Evolutionary conservation across 1,140 invertebrate genomes (phyloP).

Genomic region (Microplitis mediator): DNA sequence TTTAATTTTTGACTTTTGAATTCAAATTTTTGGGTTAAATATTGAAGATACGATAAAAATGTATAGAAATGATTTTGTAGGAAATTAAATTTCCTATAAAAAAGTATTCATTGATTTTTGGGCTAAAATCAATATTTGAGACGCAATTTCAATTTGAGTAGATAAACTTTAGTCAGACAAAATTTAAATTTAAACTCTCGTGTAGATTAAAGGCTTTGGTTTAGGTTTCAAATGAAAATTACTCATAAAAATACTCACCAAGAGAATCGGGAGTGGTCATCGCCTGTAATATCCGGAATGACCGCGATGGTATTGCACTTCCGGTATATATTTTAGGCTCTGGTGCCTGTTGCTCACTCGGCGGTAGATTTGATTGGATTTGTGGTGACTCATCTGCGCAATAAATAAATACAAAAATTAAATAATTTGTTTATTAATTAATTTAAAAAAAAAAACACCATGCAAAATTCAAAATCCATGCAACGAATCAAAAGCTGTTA

Average conservation of each 20-base stretch:
- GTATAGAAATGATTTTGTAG: no score
- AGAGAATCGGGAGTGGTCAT: conserved; percentile 73
- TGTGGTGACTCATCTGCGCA: conserved; percentile 49
- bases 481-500: background rate
- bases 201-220: background rate
- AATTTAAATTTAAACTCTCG: no score
- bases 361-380: conserved; percentile 66
- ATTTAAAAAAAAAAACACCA: background rate
- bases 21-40: no score
- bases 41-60: no score
- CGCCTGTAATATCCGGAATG: conserved; percentile 82
- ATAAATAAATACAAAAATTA: background rate
- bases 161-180: no score
- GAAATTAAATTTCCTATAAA: no score
- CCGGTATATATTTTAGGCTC: conserved; percentile 83
- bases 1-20: no score
- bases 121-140: no score
- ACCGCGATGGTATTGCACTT: conserved; percentile 83
- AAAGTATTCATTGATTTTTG: no score
- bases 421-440: background rate
- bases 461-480: background rate
- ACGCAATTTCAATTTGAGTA: no score
- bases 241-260: conserved; percentile 43
- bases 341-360: conserved; percentile 71
- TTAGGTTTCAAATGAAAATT: background rate